A percentile compares a stretch with the other conserved stretches of the same genome.
These are phyloP conservation scores for Plemyria rubiginata DNA, from an alignment of 2,888 invertebrate species.

Conservation along the genomic window DNA sequence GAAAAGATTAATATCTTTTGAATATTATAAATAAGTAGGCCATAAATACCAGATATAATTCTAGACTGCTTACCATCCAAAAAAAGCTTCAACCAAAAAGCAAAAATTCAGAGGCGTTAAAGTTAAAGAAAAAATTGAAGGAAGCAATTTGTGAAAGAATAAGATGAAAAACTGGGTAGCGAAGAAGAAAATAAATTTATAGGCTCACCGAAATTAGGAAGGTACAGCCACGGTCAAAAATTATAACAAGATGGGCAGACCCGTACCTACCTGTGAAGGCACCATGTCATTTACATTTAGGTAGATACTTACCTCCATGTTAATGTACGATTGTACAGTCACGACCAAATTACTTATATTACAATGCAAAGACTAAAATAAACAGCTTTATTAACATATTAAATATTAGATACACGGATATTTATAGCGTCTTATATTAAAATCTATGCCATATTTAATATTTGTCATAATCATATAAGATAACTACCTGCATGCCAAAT, in stretches of 20 bases:
- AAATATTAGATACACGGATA: too few relatives aligned
- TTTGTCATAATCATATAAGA: too few relatives aligned
- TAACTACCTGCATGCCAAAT: too few relatives aligned
- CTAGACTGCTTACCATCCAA: background rate
- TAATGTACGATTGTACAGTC: constrained; percentile 50
- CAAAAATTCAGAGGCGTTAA: constrained; percentile 6
- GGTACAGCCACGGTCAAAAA: constrained; percentile 43
- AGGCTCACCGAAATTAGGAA: constrained; percentile 41
- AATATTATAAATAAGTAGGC: background rate
- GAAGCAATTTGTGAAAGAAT: constrained; percentile 36
- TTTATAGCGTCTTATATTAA: too few relatives aligned
- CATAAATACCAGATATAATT: background rate
- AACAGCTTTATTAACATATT: too few relatives aligned
- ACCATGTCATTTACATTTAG: constrained; percentile 44
- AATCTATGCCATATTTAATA: too few relatives aligned
- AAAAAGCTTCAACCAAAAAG: constrained; percentile 2
- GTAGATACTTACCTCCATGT: background rate
- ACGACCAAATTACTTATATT: constrained; percentile 28
- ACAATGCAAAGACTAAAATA: background rate
- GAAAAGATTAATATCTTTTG: background rate
- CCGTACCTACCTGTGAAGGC: constrained; percentile 34
- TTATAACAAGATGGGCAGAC: constrained; percentile 40
- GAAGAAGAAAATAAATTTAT: constrained; percentile 41
- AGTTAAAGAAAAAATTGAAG: constrained; percentile 33
- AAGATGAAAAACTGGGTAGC: constrained; percentile 31